phyloP scores from a whole-genome alignment of 2,888 invertebrate species.

The Eugnorisma glareosa region DNA sequence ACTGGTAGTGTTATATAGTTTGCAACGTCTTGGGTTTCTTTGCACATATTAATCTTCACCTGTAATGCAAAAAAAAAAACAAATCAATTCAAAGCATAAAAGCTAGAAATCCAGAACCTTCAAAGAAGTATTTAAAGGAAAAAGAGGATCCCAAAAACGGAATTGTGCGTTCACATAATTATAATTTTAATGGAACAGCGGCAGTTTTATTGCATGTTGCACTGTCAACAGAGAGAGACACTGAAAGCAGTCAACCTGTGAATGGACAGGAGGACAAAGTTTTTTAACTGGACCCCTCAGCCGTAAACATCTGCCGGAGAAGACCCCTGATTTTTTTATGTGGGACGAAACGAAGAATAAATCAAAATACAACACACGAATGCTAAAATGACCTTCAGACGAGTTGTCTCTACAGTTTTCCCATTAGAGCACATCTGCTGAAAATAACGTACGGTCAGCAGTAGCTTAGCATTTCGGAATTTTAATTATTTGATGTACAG shows the following conservation, averaged over 20 bases:
- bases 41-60: neutral
- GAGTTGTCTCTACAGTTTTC: neutral
- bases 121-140: neutral
- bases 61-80: neutral
- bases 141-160: neutral
- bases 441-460: too few relatives aligned
- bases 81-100: neutral
- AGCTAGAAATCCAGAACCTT: neutral
- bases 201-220: too few relatives aligned
- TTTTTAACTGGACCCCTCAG: neutral
- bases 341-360: too few relatives aligned
- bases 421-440: neutral
- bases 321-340: too few relatives aligned
- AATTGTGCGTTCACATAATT: neutral
- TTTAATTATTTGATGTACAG: too few relatives aligned
- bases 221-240: too few relatives aligned
- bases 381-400: neutral
- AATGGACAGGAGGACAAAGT: too few relatives aligned
- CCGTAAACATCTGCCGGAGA: neutral
- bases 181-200: too few relatives aligned
- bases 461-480: too few relatives aligned
- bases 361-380: too few relatives aligned
- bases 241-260: too few relatives aligned
- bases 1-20: neutral
- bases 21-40: neutral